Base-by-base conservation (phyloP, 2,113 vertebrate genomes). In the Myiopsitta monachus region DNA sequence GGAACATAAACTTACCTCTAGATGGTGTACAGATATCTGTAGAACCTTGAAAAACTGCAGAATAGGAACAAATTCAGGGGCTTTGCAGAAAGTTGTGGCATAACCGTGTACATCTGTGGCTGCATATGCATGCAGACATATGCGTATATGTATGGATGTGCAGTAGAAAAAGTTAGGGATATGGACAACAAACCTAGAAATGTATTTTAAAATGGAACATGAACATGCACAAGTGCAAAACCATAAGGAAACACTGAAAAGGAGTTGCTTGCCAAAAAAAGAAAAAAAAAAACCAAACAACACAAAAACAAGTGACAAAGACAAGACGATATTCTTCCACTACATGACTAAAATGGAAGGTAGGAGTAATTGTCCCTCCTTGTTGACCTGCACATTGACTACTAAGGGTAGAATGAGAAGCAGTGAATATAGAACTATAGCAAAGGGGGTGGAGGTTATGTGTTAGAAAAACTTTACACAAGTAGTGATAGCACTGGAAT, bases 81-180 rank as follows among this genome's bases (percentile, higher is more conserved):
- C 27, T 67, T 67, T 75, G 17, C 52, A 77, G 41, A 83, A 83
- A 66, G 5, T 15, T 59, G 14, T 44, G 49, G 13, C 43, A 19
- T 5, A 1, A 12, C 18, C 30, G 3, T 36, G 17, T 23, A 19
- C 1, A 1, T 22, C 5, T 38, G 14, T 49, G 28, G 57, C 54
- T 59, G 22, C 55, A n/a, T n/a, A 23, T n/a, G 21, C 33, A 59
- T 59, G 55, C n/a, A 59, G 55, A n/a, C 21, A 26, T 9, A 22
- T 6, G 54, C 12, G 14, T 47, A 21, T 6, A 26, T 79, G 18
- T 31, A 51, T 18, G 30, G 55, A 36, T 0, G 2, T n/a, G 38
- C 15, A 52, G 36, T 31, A 72, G 14, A 51, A 72, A 27, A 47
- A n/a, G 24, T 15, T 51, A 7, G 13, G 38, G 7, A 31, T 83